Conservation (phyloP, 2,797 vertebrate species). For the Crenuchus spilurus region DNA sequence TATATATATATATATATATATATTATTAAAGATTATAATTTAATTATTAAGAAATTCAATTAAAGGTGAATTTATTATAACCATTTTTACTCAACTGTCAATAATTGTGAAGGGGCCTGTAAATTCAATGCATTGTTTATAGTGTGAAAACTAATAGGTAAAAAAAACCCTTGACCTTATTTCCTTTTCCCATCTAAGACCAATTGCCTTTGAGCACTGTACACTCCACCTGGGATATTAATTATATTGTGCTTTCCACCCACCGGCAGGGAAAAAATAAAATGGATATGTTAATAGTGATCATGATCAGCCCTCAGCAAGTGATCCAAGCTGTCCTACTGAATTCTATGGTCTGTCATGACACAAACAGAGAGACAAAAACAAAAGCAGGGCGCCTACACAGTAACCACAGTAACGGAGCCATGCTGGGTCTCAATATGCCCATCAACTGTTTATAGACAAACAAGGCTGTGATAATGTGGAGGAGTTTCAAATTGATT, state of each 20-base stretch:
- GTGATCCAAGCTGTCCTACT: constrained; percentile 41
- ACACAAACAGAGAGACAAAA: constrained; percentile 40
- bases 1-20: too few relatives aligned
- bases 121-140: not conserved
- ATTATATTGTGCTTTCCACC: constrained; percentile 32
- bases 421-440: constrained; percentile 25
- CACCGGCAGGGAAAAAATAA: constrained; percentile 37
- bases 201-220: constrained; percentile 17
- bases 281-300: constrained; percentile 45
- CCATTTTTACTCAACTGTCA: too few relatives aligned
- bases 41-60: too few relatives aligned
- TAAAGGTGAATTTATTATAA: too few relatives aligned
- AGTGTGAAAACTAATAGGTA: not conserved
- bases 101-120: not conserved
- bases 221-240: constrained; percentile 44
- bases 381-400: constrained; percentile 46
- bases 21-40: too few relatives aligned
- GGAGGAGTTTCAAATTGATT: constrained; percentile 42
- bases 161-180: not conserved
- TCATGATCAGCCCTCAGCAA: constrained; percentile 42
- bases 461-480: constrained; percentile 35
- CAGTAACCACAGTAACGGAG: constrained; percentile 37
- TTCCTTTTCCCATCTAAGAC: constrained; percentile 11
- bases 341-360: constrained; percentile 36
- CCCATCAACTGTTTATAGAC: constrained; percentile 43